Evolutionary conservation across 2,888 invertebrate species (phyloP), one percentile per base, ranked within the genome.

Genomic region (Acleris literana): DNA sequence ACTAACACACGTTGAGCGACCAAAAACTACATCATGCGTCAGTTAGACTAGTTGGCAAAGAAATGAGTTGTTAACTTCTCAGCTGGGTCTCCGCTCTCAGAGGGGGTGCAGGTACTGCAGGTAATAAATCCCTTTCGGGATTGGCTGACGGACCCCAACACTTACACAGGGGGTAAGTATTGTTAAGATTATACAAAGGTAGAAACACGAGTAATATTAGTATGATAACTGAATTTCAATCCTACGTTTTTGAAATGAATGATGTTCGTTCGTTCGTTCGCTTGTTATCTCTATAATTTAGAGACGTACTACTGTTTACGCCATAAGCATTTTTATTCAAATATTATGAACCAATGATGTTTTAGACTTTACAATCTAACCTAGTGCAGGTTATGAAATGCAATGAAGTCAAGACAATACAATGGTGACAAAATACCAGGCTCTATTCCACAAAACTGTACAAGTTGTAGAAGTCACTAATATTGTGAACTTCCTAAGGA

Each of bases 101-200:
- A 67, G 63, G 70, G 82, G 80, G 78, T 70, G 80, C 55, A 55
- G 54, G 54, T 39, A 39, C 39, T 13, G 13, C 88, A 88, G 89
- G 88, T 88, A 88, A 83, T 78, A 77, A 69, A 71, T 62, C 79
- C 76, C 70, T 61, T 68, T 69, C 69, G 70, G 70, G 70, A 79
- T 79, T 78, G 79, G 77, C 69, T 61, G 64, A 57, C 59, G 49
- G 43, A 46, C 29, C 56, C 60, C 60, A 43, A 65, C 17, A 7
- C 46, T n/a, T 61, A 52, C 51, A 22, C 33, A 56, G 55, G 51
- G 39, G 61, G 33, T 16, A 43, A 13, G 43, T 60, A 65, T 65
- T 65, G 61, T 65, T 61, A 61, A 61, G 20, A 56, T 44, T 46
- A 56, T 44, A 61, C 60, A 51, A 51, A 60, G 48, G 58, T 5